A percentile compares a stretch with the other conserved stretches of the same genome.
These are phyloP conservation scores for Brevimyrus niger DNA, from an alignment of 2,113 vertebrate genomes.

Conservation along the genomic window DNA sequence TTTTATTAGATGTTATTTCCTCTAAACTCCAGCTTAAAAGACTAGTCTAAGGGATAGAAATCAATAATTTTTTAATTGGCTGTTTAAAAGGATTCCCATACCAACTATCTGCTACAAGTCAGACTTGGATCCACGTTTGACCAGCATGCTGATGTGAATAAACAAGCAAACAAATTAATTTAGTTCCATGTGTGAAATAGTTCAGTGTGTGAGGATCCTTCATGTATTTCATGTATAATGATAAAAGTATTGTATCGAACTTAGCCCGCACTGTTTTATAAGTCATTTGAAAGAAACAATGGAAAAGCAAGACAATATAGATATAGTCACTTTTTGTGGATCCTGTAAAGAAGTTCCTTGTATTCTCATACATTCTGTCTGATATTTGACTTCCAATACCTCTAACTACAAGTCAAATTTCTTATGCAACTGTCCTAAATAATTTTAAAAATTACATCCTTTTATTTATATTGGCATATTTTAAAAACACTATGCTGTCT, in stretches of 20 bases:
- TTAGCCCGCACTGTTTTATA: not conserved
- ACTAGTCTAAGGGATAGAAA: not conserved
- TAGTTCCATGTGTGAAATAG: not conserved
- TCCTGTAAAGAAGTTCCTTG: not conserved
- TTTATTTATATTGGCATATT: not conserved
- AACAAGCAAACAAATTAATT: not conserved
- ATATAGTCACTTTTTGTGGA: not conserved
- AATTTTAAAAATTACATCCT: not conserved
- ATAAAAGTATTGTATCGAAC: not conserved
- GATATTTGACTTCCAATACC: not conserved
- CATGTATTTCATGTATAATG: not conserved
- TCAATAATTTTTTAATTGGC: not conserved
- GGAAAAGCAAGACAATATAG: not conserved
- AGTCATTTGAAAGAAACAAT: not conserved
- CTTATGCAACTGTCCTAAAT: not conserved
- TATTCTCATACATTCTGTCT: not conserved
- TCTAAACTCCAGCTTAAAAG: not conserved
- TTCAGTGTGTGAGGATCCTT: not conserved
- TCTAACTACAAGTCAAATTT: not conserved
- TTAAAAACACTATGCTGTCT: not conserved
- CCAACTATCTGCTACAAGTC: not conserved
- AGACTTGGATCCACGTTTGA: not conserved
- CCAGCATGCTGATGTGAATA: not conserved
- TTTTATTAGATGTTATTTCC: constrained; percentile 8
- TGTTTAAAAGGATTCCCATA: constrained; percentile 1